Evolutionary conservation across 1,140 invertebrate species (phyloP), one percentile per base, ranked within the genome.

Genomic region (Drosophila burlai): DNA sequence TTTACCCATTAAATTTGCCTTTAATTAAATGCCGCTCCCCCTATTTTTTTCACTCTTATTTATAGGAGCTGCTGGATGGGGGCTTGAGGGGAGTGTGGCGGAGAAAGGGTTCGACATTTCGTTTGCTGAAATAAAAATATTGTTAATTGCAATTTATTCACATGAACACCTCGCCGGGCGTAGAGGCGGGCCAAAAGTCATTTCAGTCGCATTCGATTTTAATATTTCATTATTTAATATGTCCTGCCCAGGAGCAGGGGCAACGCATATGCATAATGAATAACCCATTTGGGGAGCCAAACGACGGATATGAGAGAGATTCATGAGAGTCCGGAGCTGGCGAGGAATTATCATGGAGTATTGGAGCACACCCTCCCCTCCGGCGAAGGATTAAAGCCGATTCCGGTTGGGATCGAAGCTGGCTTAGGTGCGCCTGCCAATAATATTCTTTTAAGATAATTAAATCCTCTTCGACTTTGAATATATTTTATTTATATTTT

Each of bases 111-210:
- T 46, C 75, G 45, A 29, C 71, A 66, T 84, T 89, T 84, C 89
- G 83, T 91, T 91, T 84, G 87, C 82, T 87, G 73, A 83, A 90
- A 91, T 89, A 91, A 91, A 91, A 91, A 91, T 91, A 91, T 91
- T 84, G 89, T 91, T 91, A 91, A 91, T 91, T 91, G 87, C 87
- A 91, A 91, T 91, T 91, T 85, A 90, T 91, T 91, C 87, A 91
- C 87, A 89, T 91, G 87, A 91, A 91, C 87, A 91, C 87, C 87
- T 91, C 71, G 57, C 43, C 42, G 50, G 29, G 46, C 2, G 21
- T 15, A 31, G 50, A 7, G 65, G 40, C 8, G 24, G 54, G 26
- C 59, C 24, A 59, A 36, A 29, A 43, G 54, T 75, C 57, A 61
- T 59, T 80, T 67, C 65, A 58, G 63, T 67, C 59, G 59, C 81